Base-by-base conservation (phyloP, 1,140 invertebrate genomes). In the Aphidius ervi region DNA sequence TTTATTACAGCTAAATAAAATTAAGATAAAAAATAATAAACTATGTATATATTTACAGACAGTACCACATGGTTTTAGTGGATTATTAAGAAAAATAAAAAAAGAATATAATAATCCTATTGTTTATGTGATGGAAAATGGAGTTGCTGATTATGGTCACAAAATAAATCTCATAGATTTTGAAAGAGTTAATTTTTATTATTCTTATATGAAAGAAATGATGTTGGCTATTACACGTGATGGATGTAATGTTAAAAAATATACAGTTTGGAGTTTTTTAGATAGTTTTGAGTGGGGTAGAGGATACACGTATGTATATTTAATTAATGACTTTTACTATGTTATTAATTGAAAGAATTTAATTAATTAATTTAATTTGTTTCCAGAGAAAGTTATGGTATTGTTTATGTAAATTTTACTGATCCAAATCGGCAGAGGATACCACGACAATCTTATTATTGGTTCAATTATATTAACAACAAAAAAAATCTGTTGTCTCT, bases 261-360 rank as follows among this genome's bases (percentile, higher is more conserved):
- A 91, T 66, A 85, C 85, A 0, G 80, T 85, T 31, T 92, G 89
- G 89, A 86, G 85, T 63, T 73, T 92, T 1, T 76, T 91, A 64
- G 90, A 92, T 65, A 91, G 91, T 74, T 90, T 90, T 71, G 89
- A 92, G 74, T 92, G 90, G 89, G 75, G 74, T 16, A 72, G 70
- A 23, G 86, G 86, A 55, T 87, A 81, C 63, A 77, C 80, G 85
- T 87, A 73, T 84, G 82, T 16, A 42, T 6, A 7, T 41, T 41
- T 9, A 16, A 0, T 0, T 16, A 16, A 16, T 16, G 1, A 0
- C 16, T 16, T 16, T 16, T 16, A 16, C 16, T 16, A 16, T 16
- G 16, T 16, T 46, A 47, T 46, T 10, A 56, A 42, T 9, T n/a
- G 8, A 43, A 45, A 54, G 31, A 39, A 46, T 56, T 56, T 9